Conservation (phyloP, 2,113 vertebrate genomes). For the pig (Sus scrofa) region DNA sequence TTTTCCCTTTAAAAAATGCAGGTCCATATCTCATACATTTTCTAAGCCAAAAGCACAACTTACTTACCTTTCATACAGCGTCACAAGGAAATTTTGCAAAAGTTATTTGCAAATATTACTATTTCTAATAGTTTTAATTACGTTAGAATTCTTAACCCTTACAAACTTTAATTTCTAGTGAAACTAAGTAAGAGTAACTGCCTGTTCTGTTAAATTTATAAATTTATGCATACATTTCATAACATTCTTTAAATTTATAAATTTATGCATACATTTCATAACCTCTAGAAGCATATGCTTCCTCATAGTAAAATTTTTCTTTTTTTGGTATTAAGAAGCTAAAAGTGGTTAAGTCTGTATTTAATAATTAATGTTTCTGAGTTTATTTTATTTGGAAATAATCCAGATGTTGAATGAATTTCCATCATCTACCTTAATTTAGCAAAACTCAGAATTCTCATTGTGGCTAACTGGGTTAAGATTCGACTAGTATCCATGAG, state of each 20-base stretch:
- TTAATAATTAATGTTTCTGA: not conserved
- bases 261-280: not conserved
- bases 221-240: not conserved
- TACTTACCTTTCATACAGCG: not conserved
- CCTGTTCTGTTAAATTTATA: not conserved
- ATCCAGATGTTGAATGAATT: not conserved
- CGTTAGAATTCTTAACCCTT: not conserved
- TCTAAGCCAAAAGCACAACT: not conserved
- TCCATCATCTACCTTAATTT: not conserved
- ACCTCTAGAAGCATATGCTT: not conserved
- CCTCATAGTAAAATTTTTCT: not conserved
- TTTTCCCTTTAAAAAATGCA: not conserved
- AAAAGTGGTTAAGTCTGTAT: not conserved
- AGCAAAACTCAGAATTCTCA: not conserved
- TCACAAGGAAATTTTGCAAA: not conserved
- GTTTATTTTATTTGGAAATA: not conserved
- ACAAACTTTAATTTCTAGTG: not conserved
- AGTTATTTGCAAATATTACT: not conserved
- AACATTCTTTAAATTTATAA: not conserved
- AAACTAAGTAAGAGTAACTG: not conserved
- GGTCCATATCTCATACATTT: not conserved
- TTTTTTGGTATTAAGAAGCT: not conserved
- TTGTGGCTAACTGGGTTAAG: no score
- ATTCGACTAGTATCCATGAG: no score
- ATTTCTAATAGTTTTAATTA: not conserved